Percentiles rank a stretch among this genome's conserved stretches.
Conservation (phyloP, 2,888 invertebrate species). For the Heliconius aoede region DNA sequence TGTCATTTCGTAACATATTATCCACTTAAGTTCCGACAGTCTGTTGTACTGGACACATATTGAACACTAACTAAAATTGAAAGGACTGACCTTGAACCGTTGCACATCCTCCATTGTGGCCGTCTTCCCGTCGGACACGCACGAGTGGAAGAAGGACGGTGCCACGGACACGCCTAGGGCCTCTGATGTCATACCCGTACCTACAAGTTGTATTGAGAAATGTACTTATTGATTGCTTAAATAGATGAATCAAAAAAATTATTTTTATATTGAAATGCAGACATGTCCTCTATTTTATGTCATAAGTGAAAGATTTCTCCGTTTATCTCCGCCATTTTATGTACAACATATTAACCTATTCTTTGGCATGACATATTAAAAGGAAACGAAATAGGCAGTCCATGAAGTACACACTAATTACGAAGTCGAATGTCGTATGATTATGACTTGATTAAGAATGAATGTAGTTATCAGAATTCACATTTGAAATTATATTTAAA, state of each 20-base stretch:
- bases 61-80: constrained; percentile 76
- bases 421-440: too few relatives aligned
- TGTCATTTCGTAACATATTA: constrained; percentile 41
- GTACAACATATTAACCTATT: too few relatives aligned
- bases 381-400: too few relatives aligned
- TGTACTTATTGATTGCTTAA: background rate
- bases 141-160: constrained; percentile 97
- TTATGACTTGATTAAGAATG: too few relatives aligned
- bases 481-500: too few relatives aligned
- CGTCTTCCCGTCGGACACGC: constrained; percentile 96
- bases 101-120: constrained; percentile 98
- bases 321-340: too few relatives aligned
- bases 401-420: too few relatives aligned
- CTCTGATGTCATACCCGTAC: constrained; percentile 97
- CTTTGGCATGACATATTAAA: too few relatives aligned
- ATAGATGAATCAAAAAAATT: background rate
- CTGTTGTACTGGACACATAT: constrained; percentile 46
- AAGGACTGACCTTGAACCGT: constrained; percentile 91
- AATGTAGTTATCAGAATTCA: too few relatives aligned
- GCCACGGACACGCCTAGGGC: constrained; percentile 97
- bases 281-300: too few relatives aligned
- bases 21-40: constrained; percentile 41
- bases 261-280: background rate
- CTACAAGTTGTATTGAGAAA: constrained; percentile 62
- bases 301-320: too few relatives aligned